phyloP scores from a whole-genome alignment of 2,113 vertebrate genomes.

The Copsychus sechellarum region DNA sequence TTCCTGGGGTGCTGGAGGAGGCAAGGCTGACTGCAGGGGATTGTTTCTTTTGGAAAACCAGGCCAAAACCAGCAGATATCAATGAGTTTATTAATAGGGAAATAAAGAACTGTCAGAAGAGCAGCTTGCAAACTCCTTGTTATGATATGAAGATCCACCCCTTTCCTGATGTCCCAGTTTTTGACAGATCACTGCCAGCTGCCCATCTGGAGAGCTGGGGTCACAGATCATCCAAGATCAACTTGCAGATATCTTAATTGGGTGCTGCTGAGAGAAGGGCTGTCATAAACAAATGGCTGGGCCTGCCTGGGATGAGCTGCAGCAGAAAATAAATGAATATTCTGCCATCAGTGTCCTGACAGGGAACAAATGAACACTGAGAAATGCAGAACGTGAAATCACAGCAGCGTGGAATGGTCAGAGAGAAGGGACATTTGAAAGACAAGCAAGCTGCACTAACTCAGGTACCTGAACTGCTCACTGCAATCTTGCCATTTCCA shows the following conservation, averaged over 20 bases:
- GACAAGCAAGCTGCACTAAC: neutral
- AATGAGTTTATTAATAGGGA: neutral
- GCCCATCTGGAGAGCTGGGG: neutral
- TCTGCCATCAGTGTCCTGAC: neutral
- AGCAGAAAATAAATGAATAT: conserved; percentile 26
- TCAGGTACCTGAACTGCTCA: neutral
- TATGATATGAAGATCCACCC: conserved; percentile 1
- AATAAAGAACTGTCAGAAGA: neutral
- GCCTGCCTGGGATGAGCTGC: neutral
- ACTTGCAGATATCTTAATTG: neutral
- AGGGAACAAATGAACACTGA: neutral
- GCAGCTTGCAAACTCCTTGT: conserved; percentile 18
- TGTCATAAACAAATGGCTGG: neutral
- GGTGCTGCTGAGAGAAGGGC: neutral
- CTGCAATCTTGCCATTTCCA: neutral
- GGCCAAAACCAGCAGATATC: neutral
- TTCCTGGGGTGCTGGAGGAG: neutral
- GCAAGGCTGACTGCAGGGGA: neutral
- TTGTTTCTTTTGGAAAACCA: neutral
- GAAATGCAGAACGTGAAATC: neutral
- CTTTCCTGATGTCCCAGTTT: neutral
- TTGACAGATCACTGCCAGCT: conserved; percentile 33
- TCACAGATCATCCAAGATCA: conserved; percentile 8
- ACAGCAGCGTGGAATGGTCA: neutral
- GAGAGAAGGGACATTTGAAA: neutral